These are phyloP conservation scores for Chamaedrilus cognettii DNA, from an alignment of 2,888 invertebrate species.

Conservation along the genomic window DNA sequence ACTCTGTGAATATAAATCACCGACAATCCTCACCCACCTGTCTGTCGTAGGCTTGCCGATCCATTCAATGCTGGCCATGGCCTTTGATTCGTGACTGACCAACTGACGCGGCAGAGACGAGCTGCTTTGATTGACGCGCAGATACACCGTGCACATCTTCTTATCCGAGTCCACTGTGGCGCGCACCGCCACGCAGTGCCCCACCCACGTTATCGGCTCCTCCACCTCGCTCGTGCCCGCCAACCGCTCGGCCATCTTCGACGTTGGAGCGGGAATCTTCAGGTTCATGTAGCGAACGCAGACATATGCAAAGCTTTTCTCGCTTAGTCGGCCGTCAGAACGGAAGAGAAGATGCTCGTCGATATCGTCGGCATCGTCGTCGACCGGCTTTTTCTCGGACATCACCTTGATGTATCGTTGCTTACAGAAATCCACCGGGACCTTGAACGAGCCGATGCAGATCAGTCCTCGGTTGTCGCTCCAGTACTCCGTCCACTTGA, in stretches of 20 bases:
- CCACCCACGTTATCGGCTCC: conserved; percentile 47
- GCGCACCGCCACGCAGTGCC: conserved; percentile 42
- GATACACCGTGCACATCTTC: background rate
- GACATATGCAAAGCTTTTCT: conserved; percentile 39
- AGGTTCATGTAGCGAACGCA: conserved; percentile 48
- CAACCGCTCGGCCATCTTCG: background rate
- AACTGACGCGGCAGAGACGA: background rate
- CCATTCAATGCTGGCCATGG: conserved; percentile 44
- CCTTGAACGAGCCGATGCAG: conserved; percentile 31
- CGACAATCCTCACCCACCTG: no score
- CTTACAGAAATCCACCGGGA: conserved; percentile 43
- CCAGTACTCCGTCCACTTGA: conserved; percentile 21
- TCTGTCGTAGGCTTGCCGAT: conserved; percentile 42
- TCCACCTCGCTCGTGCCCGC: no score
- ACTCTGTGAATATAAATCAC: no score
- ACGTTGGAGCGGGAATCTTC: conserved; percentile 30
- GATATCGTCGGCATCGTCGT: background rate
- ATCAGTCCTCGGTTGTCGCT: background rate
- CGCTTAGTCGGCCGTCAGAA: background rate
- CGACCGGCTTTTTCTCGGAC: background rate
- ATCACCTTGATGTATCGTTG: conserved; percentile 37
- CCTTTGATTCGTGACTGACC: background rate
- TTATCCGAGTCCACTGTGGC: background rate
- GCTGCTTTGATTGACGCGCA: conserved; percentile 11
- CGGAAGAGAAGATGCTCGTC: background rate